phyloP scores from a whole-genome alignment of 1,140 invertebrate species.

The Zaprionus camerounensis region DNA sequence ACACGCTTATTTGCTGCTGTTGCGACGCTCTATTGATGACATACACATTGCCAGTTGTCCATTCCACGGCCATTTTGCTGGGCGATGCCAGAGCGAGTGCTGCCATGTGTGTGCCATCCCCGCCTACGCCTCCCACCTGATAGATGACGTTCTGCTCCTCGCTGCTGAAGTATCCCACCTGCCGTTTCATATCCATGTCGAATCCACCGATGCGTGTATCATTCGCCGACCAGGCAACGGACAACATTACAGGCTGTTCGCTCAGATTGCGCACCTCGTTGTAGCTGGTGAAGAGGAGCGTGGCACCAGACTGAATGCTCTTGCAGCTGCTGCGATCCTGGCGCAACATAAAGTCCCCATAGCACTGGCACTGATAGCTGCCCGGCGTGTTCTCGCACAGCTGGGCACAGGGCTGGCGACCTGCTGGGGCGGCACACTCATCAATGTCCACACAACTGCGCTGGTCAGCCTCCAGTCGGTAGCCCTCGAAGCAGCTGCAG shows the following conservation, averaged over 20 bases:
- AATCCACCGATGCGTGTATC: slow-evolving; percentile 85
- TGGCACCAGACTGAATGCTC: slow-evolving; percentile 85
- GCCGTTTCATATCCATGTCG: slow-evolving; percentile 83
- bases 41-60: slow-evolving; percentile 90
- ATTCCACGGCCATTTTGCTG: slow-evolving; percentile 90
- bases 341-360: slow-evolving; percentile 86
- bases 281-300: slow-evolving; percentile 85
- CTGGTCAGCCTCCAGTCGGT: slow-evolving; percentile 86
- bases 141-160: slow-evolving; percentile 79
- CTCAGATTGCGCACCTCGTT: slow-evolving; percentile 86
- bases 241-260: slow-evolving; percentile 74
- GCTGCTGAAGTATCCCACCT: slow-evolving; percentile 83
- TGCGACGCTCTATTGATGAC: slow-evolving; percentile 87
- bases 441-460: slow-evolving; percentile 87
- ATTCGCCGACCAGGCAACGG: slow-evolving; percentile 82
- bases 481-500: slow-evolving; percentile 92
- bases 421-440: slow-evolving; percentile 87
- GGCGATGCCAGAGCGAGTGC: slow-evolving; percentile 87
- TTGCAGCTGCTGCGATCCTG: slow-evolving; percentile 90
- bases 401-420: slow-evolving; percentile 90
- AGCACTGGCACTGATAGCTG: slow-evolving; percentile 91
- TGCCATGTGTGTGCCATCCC: slow-evolving; percentile 38
- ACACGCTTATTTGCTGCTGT: slow-evolving; percentile 85
- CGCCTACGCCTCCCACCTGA: slow-evolving; percentile 28
- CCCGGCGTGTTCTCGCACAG: slow-evolving; percentile 90